Conservation (phyloP, 2,113 vertebrate genomes). For the Mobula birostris region DNA sequence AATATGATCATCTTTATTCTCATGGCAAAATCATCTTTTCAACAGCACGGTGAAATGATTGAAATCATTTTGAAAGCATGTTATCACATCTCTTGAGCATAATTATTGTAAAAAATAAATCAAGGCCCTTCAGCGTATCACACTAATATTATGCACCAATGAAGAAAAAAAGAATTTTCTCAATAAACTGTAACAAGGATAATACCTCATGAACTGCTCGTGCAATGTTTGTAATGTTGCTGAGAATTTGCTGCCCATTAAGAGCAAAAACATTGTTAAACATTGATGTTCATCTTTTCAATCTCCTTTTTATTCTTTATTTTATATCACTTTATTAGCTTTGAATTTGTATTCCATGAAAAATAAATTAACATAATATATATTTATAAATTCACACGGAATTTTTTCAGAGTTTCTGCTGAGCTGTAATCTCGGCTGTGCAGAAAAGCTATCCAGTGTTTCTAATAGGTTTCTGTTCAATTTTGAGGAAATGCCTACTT, state of each 20-base stretch:
- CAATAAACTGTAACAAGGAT: background rate
- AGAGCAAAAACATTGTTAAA: background rate
- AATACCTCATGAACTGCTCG: background rate
- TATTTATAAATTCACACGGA: background rate
- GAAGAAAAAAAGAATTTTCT: background rate
- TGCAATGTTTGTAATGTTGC: background rate
- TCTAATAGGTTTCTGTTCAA: background rate
- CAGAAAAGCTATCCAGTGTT: background rate
- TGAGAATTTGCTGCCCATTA: background rate
- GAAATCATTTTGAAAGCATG: background rate
- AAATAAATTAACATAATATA: background rate
- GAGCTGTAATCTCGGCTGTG: background rate
- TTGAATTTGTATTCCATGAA: background rate
- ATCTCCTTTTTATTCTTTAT: background rate
- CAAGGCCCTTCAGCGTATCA: background rate
- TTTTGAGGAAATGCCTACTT: background rate
- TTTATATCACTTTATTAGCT: background rate
- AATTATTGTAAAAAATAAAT: slow-evolving; percentile 3
- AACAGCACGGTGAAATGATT: background rate
- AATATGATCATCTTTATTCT: background rate
- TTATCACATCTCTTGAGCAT: background rate
- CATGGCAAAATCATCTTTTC: background rate
- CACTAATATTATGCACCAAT: background rate
- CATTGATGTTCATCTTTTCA: background rate
- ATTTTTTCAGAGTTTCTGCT: background rate